These are phyloP conservation scores for Caenorhabditis virilis DNA, from an alignment of 2,888 invertebrate genomes.

Conservation along the genomic window DNA sequence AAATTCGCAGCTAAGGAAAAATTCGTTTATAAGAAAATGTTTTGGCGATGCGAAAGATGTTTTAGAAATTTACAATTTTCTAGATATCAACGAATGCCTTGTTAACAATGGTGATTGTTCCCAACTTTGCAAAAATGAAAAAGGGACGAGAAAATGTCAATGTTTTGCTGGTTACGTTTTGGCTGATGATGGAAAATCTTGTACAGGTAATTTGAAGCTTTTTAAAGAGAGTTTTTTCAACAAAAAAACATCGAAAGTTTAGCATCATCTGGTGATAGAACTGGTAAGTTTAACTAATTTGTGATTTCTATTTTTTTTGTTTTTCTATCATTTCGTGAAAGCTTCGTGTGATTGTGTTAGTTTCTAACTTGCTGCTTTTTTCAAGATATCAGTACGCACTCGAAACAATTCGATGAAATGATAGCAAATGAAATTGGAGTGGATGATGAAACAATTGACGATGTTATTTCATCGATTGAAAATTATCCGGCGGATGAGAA, in stretches of 20 bases:
- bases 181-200: slow-evolving; percentile 65
- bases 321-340: background rate
- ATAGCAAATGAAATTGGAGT: slow-evolving; percentile 1
- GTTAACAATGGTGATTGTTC: slow-evolving; percentile 63
- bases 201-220: slow-evolving; percentile 63
- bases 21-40: background rate
- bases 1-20: background rate
- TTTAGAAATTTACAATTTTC: too few species aligned
- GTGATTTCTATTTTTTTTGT: slow-evolving; percentile 1
- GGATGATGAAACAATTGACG: slow-evolving; percentile 18
- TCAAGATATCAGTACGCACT: slow-evolving; percentile 13
- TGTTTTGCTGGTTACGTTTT: slow-evolving; percentile 68
- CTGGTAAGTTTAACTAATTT: background rate
- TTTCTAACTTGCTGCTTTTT: slow-evolving; percentile 4
- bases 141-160: slow-evolving; percentile 80
- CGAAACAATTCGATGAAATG: slow-evolving; percentile 11
- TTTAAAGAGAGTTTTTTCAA: background rate
- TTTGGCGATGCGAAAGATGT: too few species aligned
- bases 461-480: slow-evolving; percentile 29
- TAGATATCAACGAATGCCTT: slow-evolving; percentile 77
- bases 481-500: slow-evolving; percentile 27
- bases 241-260: background rate
- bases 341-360: slow-evolving; percentile 9
- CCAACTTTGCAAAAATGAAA: slow-evolving; percentile 79
- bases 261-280: background rate